Base-by-base conservation (phyloP, 92 coral and sea anemone genomes). In the Umimayanthus kanabou region DNA sequence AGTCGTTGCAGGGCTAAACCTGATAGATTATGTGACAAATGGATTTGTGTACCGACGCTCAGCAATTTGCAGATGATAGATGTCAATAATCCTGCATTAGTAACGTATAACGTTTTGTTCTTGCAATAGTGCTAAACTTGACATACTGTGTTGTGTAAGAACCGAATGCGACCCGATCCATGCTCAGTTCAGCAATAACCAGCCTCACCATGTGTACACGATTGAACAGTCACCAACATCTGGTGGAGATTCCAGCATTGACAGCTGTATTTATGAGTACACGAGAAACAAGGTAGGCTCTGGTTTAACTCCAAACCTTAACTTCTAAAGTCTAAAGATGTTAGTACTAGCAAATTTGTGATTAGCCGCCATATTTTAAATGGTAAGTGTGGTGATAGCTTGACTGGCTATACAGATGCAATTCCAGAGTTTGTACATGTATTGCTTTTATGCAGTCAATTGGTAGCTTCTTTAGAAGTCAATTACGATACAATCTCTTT, bases 121-220 rank as follows among this genome's bases (percentile, higher is more conserved):
- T 39, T 43, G 0, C 39, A 76, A 65, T 85, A 94, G 97, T 8
- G 88, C 92, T 76, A 97, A 97, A 89, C 77, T 97, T 75, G 99
- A 97, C 69, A 89, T 91, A 86, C 84, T 97, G 91, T 93, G 95
- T 83, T 93, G 79, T 87, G 92, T 93, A 14, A 89, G 98, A 81
- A 95, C 99, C 55, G 98, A 95, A 42, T 95, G 97, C 23, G 98
- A 97, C 57, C 99, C 99, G 2, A 87, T 95, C 43, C 90, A 95
- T 79, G 95, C 93, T n/a, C 81, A 93, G 26, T 97, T 83, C 84
- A 96, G 98, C 85, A 89, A 83, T 50, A 93, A 95, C 77, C 98
- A 96, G 88, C 98, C 98, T 7, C 94, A 96, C 58, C 96, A 93
- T 81, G 93, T 96, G 16, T 95, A 89, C 47, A 95, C 98, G 43